Evolutionary conservation across 2,113 vertebrate species (phyloP), one percentile per base, ranked within the genome.

Genomic region (Pleuronectes platessa): DNA sequence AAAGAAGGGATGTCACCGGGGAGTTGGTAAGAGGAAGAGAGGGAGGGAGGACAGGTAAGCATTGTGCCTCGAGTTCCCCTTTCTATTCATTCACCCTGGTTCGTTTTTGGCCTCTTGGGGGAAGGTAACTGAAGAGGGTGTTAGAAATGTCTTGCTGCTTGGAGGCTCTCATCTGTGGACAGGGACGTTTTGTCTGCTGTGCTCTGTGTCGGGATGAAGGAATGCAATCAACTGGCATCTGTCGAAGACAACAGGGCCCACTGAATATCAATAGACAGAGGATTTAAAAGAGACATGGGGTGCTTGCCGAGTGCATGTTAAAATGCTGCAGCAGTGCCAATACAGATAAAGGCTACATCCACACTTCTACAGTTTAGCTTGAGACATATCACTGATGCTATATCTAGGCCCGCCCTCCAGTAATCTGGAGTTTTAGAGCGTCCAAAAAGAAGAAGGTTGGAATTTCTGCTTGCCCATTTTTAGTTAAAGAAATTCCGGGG

Each of bases 121-220:
- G 77, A 73, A 15, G 53, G 90, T 87, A 90, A 90, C 86, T 55
- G 47, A 89, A 86, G 91, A 90, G 85, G 89, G 90, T 89, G 90
- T 92, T 88, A 85, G 71, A 90, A 90, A 91, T 74, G 79, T 89
- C 82, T 83, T 79, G 80, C 73, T 82, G 83, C 79, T 83, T 59
- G 5, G 58, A 74, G 73, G 65, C 86, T 81, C 85, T 86, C 84
- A 81, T 86, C 75, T 71, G 68, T 4, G 60, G 81, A 87, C 70
- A 73, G 67, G 85, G 60, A 71, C 31, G 79, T 85, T 76, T 83
- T 82, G 78, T 82, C 76, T 60, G 60, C 12, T 0, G 26, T 2
- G 56, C 40, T 51, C 70, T 70, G 68, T 81, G 67, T 37, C 12
- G 62, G 72, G 72, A 76, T 77, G 69, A 80, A 78, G 87, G 86